Evolutionary conservation across 2,888 invertebrate genomes (phyloP), one percentile per base, ranked within the genome.

Genomic region (Cephus pulcher): DNA sequence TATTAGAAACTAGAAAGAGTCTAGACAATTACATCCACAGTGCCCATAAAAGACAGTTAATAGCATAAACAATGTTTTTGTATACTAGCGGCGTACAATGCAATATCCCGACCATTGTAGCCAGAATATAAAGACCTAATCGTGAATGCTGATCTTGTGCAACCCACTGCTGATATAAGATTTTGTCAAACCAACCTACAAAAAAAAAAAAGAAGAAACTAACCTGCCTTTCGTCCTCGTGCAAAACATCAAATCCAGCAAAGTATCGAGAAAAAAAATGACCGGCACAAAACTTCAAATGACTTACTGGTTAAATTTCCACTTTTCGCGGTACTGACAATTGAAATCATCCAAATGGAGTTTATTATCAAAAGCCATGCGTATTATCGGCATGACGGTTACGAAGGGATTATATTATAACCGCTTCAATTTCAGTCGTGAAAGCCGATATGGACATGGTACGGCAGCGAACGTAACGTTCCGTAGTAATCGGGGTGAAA

Each of bases 401-500:
- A 56, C 56, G 23, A 23, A 56, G 56, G 23, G 56, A 56, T 56
- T 56, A 23, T 23, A 23, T 56, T 56, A 56, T 40, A 40, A 40
- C 2, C 23, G 56, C 15, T 56, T 6, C 56, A 9, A 23, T 56
- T 2, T 56, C 9, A 56, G 23, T 23, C 56, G 6, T 23, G 15
- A 56, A 23, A 56, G 23, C 15, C 56, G 56, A 56, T 15, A 56
- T 9, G 56, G 23, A 56, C 56, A 56, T 9, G 23, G 56, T 23
- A 23, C 23, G 56, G 23, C 23, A 23, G 56, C 56, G 23, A 23
- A 56, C 9, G 23, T 75, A 74, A 70, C 34, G 76, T 71, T 73
- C 56, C 76, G 73, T 76, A 76, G 73, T 76, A 76, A 76, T 76
- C 78, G 40, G 76, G 76, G 76, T 80, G 79, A 75, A 79, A 81